A percentile compares a stretch with the other conserved stretches of the same genome.
Conservation (phyloP, 2,888 invertebrate genomes). For the Cosmia trapezina region DNA sequence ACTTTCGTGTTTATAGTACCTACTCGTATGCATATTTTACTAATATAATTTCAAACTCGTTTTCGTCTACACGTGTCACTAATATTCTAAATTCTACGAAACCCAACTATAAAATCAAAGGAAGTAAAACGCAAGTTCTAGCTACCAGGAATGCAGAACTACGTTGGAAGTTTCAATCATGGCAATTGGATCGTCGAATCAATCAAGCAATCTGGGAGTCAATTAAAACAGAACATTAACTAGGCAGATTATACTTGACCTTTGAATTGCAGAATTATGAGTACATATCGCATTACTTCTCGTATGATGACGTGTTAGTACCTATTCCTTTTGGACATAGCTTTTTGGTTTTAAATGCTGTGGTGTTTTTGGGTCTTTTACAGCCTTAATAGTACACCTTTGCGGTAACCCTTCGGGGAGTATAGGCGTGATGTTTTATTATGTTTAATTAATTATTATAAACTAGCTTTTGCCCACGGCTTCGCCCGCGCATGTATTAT, state of each 20-base stretch:
- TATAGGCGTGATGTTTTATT: background rate
- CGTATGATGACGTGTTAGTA: slow-evolving; percentile 14
- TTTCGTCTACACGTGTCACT: background rate
- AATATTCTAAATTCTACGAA: background rate
- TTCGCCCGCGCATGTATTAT: too few species aligned
- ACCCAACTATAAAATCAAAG: background rate
- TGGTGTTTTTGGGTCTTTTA: background rate
- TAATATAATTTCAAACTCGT: background rate
- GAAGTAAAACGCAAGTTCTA: slow-evolving; percentile 1
- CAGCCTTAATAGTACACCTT: background rate
- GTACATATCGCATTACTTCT: slow-evolving; percentile 41
- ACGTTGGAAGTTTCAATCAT: slow-evolving; percentile 53
- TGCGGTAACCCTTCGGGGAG: background rate
- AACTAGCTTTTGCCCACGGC: too few species aligned
- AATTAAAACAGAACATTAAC: slow-evolving; percentile 62
- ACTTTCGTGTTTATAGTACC: slow-evolving; percentile 5
- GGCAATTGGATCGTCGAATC: slow-evolving; percentile 59
- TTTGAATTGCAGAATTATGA: slow-evolving; percentile 54
- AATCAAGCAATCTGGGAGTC: slow-evolving; percentile 62
- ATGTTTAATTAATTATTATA: background rate
- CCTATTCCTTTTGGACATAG: background rate
- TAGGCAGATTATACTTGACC: slow-evolving; percentile 60
- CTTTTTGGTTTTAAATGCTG: slow-evolving; percentile 2
- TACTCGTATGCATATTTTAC: background rate
- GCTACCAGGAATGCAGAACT: slow-evolving; percentile 31